Evolutionary conservation across 2,113 vertebrate genomes (phyloP), one percentile per base, ranked within the genome.

Genomic region (Gadus chalcogrammus): DNA sequence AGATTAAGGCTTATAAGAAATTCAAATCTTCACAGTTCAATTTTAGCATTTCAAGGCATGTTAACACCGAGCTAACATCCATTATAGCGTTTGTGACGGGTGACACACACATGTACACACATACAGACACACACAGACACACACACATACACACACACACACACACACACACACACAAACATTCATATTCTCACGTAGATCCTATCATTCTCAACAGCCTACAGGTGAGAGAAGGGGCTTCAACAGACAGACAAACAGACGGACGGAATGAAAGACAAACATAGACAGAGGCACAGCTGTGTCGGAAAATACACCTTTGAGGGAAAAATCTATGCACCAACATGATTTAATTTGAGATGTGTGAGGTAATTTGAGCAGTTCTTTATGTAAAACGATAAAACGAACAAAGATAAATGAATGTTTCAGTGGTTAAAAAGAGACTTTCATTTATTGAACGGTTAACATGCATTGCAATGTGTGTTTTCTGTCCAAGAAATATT

Each of bases 11-110:
- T 20, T 42, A 22, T 27, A 53, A 17, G 22, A 67, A 24, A n/a
- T 28, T 18, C 12, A 56, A 67, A 56, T 67, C 52, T 27, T 28
- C 66, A 67, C 63, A 65, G 66, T 56, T 67, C 24, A 58, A 56
- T 58, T 58, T 56, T 31, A 67, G 52, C 66, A 28, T 28, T 67
- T 16, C 20, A 24, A 56, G 22, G 52, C 52, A 16, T 58, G 56
- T 67, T 67, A 58, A 22, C 65, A 52, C 56, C 53, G 13, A 67
- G 66, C 53, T 67, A 58, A 58, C 52, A 58, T 22, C 52, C 53
- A 31, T 58, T 67, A 9, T 67, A 48, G 66, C 53, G n/a, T 58
- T 58, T 1, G 66, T 7, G 11, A 17, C 15, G 66, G 27, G 24
- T 9, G 24, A 9, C 42, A 42, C 38, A 42, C 38, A 42, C 38